Conservation (phyloP, 2,888 invertebrate genomes). For the Coenonympha glycerion region DNA sequence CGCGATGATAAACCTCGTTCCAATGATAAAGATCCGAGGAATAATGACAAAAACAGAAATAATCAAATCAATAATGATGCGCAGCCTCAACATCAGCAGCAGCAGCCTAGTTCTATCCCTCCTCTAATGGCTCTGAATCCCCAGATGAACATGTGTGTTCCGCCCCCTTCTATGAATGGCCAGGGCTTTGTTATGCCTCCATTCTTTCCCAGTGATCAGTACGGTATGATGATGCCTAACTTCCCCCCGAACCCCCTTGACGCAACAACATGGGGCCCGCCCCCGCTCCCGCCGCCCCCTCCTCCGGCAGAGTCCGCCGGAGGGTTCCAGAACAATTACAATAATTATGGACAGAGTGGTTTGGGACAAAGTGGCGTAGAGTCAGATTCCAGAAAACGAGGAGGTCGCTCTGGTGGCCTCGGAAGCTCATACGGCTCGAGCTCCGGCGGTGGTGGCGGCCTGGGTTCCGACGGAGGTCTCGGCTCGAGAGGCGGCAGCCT, state of each 20-base stretch:
- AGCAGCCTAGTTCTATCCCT: constrained; percentile 47
- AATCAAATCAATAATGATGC: constrained; percentile 24
- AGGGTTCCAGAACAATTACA: constrained; percentile 35
- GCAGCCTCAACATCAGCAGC: constrained; percentile 32
- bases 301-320: constrained; percentile 46
- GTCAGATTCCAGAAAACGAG: constrained; percentile 70
- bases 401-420: constrained; percentile 44
- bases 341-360: constrained; percentile 55
- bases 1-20: constrained; percentile 28
- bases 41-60: constrained; percentile 21
- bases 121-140: constrained; percentile 61
- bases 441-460: constrained; percentile 41
- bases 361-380: constrained; percentile 61
- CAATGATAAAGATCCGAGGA: constrained; percentile 22
- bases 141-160: constrained; percentile 61
- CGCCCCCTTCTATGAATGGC: constrained; percentile 55
- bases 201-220: constrained; percentile 63
- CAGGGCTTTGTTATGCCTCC: constrained; percentile 56
- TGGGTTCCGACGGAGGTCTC: constrained; percentile 33
- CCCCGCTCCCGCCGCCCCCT: constrained; percentile 64
- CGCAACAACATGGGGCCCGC: constrained; percentile 48
- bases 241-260: constrained; percentile 36
- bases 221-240: constrained; percentile 59
- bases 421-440: constrained; percentile 39
- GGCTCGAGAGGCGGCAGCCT: constrained; percentile 41